Base-by-base conservation (phyloP, 1,140 invertebrate species). In the Maconellicoccus hirsutus region DNA sequence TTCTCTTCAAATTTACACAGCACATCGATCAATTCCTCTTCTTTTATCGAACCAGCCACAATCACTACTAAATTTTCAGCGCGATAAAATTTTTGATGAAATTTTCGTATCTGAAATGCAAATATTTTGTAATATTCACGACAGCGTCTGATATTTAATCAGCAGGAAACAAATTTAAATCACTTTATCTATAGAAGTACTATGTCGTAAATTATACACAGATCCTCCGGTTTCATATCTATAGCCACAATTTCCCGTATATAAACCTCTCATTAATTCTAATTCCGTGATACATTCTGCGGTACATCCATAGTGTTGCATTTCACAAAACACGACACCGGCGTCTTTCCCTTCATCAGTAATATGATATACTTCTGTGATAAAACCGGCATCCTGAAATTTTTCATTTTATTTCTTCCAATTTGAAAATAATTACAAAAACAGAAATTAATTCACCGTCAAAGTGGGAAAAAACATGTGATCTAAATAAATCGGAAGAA, bases 321-420 rank as follows among this genome's bases (percentile, higher is more conserved):
- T 94, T 82, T 97, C 93, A 79, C 90, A 93, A 78, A 96, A 97
- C 0, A 96, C 92, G 27, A 96, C 90, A 33, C 94, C 94, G 33
- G 87, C 91, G 84, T 97, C 88, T 75, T 92, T 86, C 1, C 93
- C 94, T 73, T 92, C 85, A 2, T 86, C 88, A 77, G 89, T 92
- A 66, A 96, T 84, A 78, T 96, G 93, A 80, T 97, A 91, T 1
- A 97, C 92, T 82, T 97, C 94, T 16, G 93, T 96, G 12, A 86
- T 79, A 80, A 88, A 97, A 1, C 84, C 91, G 75, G 87, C 82
- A 74, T 93, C 87, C 88, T 89, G 70, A 22, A 77, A 59, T n/a
- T 21, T 21, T 71, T 14, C 19, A 69, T 25, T 10, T 70, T 39
- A n/a, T 39, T 71, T 71, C 1, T 27, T 25, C n/a, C 19, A n/a